A percentile compares a stretch with the other conserved stretches of the same genome.
Evolutionary conservation across 2,888 invertebrate genomes (phyloP).

Genomic region (Geotrupes spiniger): DNA sequence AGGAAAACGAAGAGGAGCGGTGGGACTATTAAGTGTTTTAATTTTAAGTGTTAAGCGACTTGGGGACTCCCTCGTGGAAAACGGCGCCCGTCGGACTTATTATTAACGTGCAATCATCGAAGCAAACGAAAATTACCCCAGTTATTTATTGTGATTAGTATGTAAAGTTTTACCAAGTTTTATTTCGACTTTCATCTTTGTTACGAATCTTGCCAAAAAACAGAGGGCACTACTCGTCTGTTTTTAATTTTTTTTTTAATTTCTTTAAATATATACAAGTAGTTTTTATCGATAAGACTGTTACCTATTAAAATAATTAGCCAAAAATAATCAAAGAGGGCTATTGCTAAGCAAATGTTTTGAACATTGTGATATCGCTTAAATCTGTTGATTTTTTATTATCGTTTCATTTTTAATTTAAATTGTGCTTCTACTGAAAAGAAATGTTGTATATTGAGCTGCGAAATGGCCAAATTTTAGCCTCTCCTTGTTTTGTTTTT

Average conservation of each 20-base stretch:
- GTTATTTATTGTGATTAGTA: conserved; percentile 45
- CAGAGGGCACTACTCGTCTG: conserved; percentile 3
- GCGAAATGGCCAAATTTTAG: conserved; percentile 1
- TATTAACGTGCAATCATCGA: conserved; percentile 35
- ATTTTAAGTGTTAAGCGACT: conserved; percentile 13
- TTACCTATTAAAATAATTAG: conserved; percentile 47
- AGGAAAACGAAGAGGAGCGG: conserved; percentile 55
- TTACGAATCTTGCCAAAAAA: conserved; percentile 8
- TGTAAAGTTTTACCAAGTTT: conserved; percentile 23
- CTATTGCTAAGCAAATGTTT: conserved; percentile 48
- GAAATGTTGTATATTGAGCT: too few species aligned
- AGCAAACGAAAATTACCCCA: conserved; percentile 38
- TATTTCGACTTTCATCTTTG: conserved; percentile 15
- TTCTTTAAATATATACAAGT: conserved; percentile 44
- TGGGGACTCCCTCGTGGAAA: conserved; percentile 8
- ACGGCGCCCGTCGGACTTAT: conserved; percentile 5
- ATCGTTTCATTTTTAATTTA: too few species aligned
- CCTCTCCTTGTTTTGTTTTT: not conserved
- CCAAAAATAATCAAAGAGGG: conserved; percentile 40
- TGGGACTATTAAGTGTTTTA: conserved; percentile 57
- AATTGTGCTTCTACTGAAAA: too few species aligned
- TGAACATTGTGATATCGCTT: conserved; percentile 52
- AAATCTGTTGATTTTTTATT: conserved; percentile 22
- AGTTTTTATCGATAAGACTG: conserved; percentile 51
- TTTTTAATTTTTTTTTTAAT: conserved; percentile 26